phyloP scores from a whole-genome alignment of 2,888 invertebrate species.

The Clusia tigrina region DNA sequence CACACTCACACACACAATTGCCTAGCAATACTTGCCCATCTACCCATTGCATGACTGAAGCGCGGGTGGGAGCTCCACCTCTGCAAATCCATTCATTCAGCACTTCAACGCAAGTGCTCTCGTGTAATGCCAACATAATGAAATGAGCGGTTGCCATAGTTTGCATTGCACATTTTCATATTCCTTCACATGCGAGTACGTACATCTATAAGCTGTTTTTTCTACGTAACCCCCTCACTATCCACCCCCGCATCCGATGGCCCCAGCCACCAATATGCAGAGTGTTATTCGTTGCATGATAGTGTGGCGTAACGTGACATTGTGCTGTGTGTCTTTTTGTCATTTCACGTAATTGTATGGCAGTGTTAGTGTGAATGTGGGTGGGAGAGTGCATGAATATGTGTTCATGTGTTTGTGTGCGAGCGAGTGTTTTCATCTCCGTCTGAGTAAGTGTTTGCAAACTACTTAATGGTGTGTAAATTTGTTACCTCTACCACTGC shows the following conservation, averaged over 20 bases:
- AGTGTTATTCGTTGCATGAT: background rate
- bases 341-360: constrained; percentile 5
- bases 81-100: background rate
- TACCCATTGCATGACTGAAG: background rate
- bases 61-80: background rate
- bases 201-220: background rate
- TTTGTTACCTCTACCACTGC: constrained; percentile 40
- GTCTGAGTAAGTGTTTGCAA: constrained; percentile 47
- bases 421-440: too few species aligned
- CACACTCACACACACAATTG: constrained; percentile 20
- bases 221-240: background rate
- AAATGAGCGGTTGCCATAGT: constrained; percentile 55
- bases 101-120: constrained; percentile 11
- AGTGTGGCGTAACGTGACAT: constrained; percentile 11
- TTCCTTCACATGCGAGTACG: background rate
- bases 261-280: background rate
- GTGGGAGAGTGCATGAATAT: background rate
- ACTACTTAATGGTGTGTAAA: constrained; percentile 62
- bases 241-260: background rate
- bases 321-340: constrained; percentile 15
- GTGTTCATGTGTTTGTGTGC: constrained; percentile 13
- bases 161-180: constrained; percentile 10
- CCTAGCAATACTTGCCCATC: background rate
- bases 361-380: background rate
- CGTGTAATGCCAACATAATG: constrained; percentile 46